These are phyloP conservation scores for Hyaena hyaena DNA, from an alignment of 2,113 vertebrate species.

Conservation along the genomic window DNA sequence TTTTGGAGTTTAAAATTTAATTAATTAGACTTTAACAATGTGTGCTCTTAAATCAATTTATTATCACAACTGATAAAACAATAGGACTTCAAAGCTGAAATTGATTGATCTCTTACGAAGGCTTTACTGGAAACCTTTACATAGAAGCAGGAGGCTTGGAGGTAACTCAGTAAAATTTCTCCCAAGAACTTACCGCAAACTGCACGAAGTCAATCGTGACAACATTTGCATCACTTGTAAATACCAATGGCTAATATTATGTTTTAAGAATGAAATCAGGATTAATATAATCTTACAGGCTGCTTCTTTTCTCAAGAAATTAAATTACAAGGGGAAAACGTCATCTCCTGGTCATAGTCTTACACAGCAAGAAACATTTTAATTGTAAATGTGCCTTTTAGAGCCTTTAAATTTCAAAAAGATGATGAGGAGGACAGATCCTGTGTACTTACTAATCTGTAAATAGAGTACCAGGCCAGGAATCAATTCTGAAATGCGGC, in stretches of 20 bases:
- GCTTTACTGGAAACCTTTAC: not conserved
- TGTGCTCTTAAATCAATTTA: not conserved
- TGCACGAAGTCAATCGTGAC: slow-evolving; percentile 62
- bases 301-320: slow-evolving; percentile 80
- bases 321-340: slow-evolving; percentile 79
- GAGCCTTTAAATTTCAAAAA: slow-evolving; percentile 85
- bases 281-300: slow-evolving; percentile 84
- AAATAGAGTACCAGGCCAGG: slow-evolving; percentile 88
- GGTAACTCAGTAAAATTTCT: slow-evolving; percentile 38
- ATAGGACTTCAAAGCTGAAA: not conserved
- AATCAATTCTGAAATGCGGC: slow-evolving; percentile 87
- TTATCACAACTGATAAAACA: slow-evolving; percentile 33
- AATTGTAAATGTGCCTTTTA: slow-evolving; percentile 87
- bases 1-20: slow-evolving; percentile 38
- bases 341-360: slow-evolving; percentile 80
- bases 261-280: slow-evolving; percentile 82
- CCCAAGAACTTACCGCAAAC: slow-evolving; percentile 19
- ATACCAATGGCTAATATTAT: slow-evolving; percentile 78
- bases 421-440: slow-evolving; percentile 79
- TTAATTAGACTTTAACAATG: slow-evolving; percentile 22
- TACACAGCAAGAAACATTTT: slow-evolving; percentile 85
- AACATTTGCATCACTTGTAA: slow-evolving; percentile 75
- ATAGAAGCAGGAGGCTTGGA: not conserved
- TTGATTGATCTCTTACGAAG: slow-evolving; percentile 22
- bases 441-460: slow-evolving; percentile 87